Conservation (phyloP, 1,140 invertebrate genomes). For the Drosophila mojavensis region DNA sequence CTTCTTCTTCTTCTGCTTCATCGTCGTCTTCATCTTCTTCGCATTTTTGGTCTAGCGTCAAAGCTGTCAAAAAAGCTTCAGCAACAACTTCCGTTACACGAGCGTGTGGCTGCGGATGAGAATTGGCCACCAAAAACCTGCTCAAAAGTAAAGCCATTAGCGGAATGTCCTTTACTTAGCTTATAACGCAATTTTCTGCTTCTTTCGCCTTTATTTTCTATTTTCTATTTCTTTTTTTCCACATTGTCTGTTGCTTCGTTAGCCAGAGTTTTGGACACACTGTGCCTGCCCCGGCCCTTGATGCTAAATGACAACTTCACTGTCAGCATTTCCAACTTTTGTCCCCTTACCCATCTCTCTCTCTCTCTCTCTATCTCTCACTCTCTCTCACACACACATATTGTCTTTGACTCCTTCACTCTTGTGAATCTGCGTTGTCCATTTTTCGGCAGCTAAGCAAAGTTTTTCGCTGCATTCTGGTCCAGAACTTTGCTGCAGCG, state of each 20-base stretch:
- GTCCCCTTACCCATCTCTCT: not conserved
- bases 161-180: slow-evolving; percentile 81
- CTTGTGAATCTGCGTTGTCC: slow-evolving; percentile 35
- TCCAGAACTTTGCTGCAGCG: slow-evolving; percentile 61
- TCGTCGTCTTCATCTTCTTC: slow-evolving; percentile 24
- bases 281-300: slow-evolving; percentile 27
- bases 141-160: slow-evolving; percentile 81
- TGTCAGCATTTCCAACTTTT: slow-evolving; percentile 77
- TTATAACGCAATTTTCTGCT: slow-evolving; percentile 78
- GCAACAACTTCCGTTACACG: slow-evolving; percentile 76
- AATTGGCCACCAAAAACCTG: slow-evolving; percentile 42
- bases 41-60: slow-evolving; percentile 17
- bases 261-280: slow-evolving; percentile 63
- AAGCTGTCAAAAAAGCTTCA: slow-evolving; percentile 77
- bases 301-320: slow-evolving; percentile 75
- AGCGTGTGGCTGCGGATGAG: slow-evolving; percentile 11
- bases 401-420: not conserved
- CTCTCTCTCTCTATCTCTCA: not conserved
- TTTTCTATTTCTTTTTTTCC: slow-evolving; percentile 23
- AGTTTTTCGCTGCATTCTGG: slow-evolving; percentile 52
- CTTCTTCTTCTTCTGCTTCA: slow-evolving; percentile 25
- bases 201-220: slow-evolving; percentile 46
- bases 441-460: slow-evolving; percentile 53
- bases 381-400: too few relatives aligned
- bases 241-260: slow-evolving; percentile 75